Evolutionary conservation across 1,140 invertebrate genomes (phyloP), one percentile per base, ranked within the genome.

Genomic region (Hormaphis cornu): DNA sequence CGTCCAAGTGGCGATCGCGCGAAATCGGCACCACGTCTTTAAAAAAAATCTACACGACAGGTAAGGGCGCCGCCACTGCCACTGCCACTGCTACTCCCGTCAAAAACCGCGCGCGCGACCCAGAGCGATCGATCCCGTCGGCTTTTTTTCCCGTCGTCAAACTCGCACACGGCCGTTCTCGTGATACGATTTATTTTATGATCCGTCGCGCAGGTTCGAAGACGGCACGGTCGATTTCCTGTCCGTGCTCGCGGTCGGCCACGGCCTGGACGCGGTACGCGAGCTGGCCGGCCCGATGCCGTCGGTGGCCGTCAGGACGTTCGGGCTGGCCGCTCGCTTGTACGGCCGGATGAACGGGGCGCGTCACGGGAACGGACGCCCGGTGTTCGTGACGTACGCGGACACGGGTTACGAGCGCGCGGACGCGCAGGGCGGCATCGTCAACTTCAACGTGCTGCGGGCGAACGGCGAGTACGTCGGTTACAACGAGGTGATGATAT

Each of bases 191-290:
- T 33, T 33, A 6, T 33, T 33, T 33, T 33, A 6, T 33, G 5
- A 6, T 33, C 9, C 30, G 4, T 6, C 30, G 9, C 6, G 2
- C 54, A 94, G 92, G 75, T 95, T 95, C 81, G 94, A 98, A 82
- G 93, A 97, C 83, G 95, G 95, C 12, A 97, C 95, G 0, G 69
- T 93, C 40, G 82, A 92, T 42, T 98, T 92, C 79, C 79, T 96
- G 20, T 88, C 90, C 16, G 93, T 98, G 73, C 79, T 89, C 14
- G 82, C 89, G 2, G 76, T 98, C 3, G 83, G 86, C 72, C 84
- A 91, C 80, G 93, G 93, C 40, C 90, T 96, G 74, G 85, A 90
- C 69, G 80, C 82, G 71, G 71, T 93, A 70, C 73, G 83, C 69
- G 77, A 78, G 70, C 71, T 88, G n/a, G 77, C 81, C 76, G 81